Conservation (phyloP, 2,113 vertebrate genomes). For the Machaerirhynchus nigripectus region DNA sequence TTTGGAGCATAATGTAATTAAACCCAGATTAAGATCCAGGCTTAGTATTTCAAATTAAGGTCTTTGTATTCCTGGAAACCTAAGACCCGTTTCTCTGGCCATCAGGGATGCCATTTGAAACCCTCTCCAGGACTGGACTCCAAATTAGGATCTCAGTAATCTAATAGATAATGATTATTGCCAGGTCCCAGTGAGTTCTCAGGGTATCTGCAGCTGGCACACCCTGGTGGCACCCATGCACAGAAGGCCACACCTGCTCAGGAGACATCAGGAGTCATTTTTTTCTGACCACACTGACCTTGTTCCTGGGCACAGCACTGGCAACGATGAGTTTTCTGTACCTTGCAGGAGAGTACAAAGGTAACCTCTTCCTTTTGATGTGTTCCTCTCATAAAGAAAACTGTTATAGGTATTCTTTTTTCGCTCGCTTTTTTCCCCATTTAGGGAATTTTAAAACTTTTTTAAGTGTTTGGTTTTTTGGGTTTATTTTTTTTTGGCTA, state of each 20-base stretch:
- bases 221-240: fast-evolving
- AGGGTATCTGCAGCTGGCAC: background rate
- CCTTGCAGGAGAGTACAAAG: background rate
- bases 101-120: background rate
- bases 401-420: fast-evolving
- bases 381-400: background rate
- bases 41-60: background rate
- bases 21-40: background rate
- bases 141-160: background rate
- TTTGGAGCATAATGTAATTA: background rate
- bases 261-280: background rate
- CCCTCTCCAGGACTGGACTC: background rate
- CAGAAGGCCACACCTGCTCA: background rate
- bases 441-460: background rate
- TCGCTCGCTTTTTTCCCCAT: fast-evolving
- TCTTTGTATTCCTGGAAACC: background rate
- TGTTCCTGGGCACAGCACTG: background rate
- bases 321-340: background rate
- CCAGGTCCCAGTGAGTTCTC: background rate
- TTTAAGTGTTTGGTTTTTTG: background rate
- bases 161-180: background rate
- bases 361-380: background rate
- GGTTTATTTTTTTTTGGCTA: background rate
- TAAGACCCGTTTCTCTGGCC: background rate
- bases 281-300: background rate